Conservation (phyloP, 64 coral and sea anemone species). For the Montipora efflorescens region DNA sequence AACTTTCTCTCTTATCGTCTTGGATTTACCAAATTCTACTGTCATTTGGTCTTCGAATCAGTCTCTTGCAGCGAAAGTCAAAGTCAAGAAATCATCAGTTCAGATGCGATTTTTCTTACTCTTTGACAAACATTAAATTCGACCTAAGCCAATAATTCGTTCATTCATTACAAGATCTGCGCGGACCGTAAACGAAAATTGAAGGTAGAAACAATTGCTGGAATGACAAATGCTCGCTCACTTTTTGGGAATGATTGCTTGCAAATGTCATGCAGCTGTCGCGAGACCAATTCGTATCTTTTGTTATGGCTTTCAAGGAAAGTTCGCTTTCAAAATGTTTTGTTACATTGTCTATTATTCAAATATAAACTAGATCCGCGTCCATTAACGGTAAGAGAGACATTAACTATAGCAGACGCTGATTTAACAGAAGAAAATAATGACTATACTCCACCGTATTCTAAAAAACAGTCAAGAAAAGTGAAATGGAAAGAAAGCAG, state of each 20-base stretch:
- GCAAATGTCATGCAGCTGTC: neutral
- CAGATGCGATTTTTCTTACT: neutral
- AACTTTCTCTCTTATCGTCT: conserved; percentile 7
- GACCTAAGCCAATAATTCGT: neutral
- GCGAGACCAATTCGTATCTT: neutral
- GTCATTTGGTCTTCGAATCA: neutral
- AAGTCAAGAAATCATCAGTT: neutral
- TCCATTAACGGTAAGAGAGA: neutral
- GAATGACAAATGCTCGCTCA: too few relatives aligned
- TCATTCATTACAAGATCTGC: conserved; percentile 12
- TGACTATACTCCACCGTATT: too few relatives aligned
- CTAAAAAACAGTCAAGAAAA: too few relatives aligned
- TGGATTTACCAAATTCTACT: neutral
- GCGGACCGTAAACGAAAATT: conserved; percentile 11
- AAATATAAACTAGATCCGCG: neutral
- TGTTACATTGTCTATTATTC: neutral
- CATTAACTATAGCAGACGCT: neutral
- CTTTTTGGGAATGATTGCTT: neutral
- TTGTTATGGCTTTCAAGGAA: neutral
- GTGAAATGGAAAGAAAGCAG: too few relatives aligned
- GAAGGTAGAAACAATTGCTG: too few relatives aligned
- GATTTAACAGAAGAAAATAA: too few relatives aligned
- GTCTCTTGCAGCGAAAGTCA: neutral
- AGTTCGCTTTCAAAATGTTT: neutral
- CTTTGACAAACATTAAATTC: neutral